phyloP scores from a whole-genome alignment of 2,113 vertebrate species.

The Leuciscus idus region DNA sequence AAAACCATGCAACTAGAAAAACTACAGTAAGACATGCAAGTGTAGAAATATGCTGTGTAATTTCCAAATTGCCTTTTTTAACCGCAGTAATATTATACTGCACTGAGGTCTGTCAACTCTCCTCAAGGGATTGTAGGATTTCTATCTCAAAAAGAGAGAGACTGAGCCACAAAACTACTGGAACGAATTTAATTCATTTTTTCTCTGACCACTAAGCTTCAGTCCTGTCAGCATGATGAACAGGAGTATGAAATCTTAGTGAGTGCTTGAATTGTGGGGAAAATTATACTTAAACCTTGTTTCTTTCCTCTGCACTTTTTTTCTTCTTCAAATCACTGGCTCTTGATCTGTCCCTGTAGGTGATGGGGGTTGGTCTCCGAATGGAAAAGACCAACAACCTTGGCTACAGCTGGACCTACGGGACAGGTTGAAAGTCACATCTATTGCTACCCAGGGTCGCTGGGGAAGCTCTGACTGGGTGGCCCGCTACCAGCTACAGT shows the following conservation, averaged over 20 bases:
- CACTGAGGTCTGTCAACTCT: slow-evolving; percentile 18
- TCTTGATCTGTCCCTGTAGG: slow-evolving; percentile 65
- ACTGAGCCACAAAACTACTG: background rate
- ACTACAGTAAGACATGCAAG: background rate
- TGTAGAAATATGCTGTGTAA: background rate
- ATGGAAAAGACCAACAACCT: slow-evolving; percentile 74
- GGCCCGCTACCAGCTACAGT: slow-evolving; percentile 81
- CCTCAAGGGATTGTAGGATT: slow-evolving; percentile 20
- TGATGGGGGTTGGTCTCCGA: slow-evolving; percentile 83
- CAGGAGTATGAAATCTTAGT: slow-evolving; percentile 33
- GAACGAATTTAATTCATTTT: slow-evolving; percentile 30
- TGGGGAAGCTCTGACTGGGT: slow-evolving; percentile 87
- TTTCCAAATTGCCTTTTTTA: slow-evolving; percentile 10
- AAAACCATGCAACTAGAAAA: background rate
- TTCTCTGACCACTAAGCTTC: slow-evolving; percentile 18
- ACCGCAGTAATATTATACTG: slow-evolving; percentile 25
- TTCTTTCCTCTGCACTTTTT: slow-evolving; percentile 4
- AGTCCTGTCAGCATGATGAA: slow-evolving; percentile 40
- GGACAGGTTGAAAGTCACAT: slow-evolving; percentile 81
- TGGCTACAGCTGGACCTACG: slow-evolving; percentile 87
- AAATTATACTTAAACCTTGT: background rate
- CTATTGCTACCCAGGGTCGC: slow-evolving; percentile 82
- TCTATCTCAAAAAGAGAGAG: background rate
- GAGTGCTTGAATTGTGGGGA: slow-evolving; percentile 15
- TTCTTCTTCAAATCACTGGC: slow-evolving; percentile 19